A percentile compares a stretch with the other conserved stretches of the same genome.
Evolutionary conservation across 2,113 vertebrate genomes (phyloP).

Genomic region (Fregetta grallaria): DNA sequence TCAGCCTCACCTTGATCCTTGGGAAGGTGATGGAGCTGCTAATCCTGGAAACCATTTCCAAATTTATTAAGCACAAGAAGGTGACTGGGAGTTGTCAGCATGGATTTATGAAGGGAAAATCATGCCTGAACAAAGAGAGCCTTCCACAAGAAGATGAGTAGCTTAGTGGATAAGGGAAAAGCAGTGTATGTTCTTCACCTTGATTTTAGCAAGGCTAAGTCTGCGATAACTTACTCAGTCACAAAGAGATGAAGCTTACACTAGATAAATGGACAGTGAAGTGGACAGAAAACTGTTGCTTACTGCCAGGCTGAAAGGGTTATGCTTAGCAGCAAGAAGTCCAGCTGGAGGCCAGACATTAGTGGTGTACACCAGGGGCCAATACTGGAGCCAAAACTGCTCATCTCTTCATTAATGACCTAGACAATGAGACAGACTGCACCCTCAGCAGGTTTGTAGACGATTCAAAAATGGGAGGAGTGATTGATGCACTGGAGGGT

Average conservation of each 20-base stretch:
- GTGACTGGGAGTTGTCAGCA: neutral
- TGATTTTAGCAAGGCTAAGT: neutral
- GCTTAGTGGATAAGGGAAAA: neutral
- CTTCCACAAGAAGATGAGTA: neutral
- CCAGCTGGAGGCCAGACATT: neutral
- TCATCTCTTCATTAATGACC: neutral
- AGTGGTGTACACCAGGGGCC: accelerated
- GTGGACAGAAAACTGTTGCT: neutral
- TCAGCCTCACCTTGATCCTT: neutral
- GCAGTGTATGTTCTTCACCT: neutral
- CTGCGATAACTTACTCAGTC: neutral
- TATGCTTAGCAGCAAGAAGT: neutral
- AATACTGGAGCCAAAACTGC: neutral
- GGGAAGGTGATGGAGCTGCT: neutral
- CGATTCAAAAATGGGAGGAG: neutral
- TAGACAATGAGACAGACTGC: neutral
- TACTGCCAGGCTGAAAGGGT: neutral
- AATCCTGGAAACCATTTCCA: neutral
- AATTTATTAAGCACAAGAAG: neutral
- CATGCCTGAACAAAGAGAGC: neutral
- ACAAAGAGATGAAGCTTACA: neutral
- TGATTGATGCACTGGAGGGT: neutral
- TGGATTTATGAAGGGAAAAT: neutral
- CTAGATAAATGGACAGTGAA: neutral
- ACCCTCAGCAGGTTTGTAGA: neutral